phyloP scores from a whole-genome alignment of 2,888 invertebrate genomes.

The Drosophila koepferae region DNA sequence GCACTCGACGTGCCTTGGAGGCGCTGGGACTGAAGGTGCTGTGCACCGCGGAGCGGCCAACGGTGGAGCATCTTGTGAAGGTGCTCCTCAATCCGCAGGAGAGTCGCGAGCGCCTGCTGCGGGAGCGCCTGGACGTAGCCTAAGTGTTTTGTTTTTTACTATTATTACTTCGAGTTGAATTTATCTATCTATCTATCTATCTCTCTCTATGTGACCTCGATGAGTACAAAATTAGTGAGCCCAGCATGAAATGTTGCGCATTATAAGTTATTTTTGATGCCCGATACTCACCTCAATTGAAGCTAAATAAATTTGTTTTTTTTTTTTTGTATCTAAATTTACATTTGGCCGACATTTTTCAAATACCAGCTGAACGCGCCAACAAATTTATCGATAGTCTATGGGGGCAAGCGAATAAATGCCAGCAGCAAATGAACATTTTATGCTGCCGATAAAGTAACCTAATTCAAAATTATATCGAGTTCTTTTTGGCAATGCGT shows the following conservation, averaged over 20 bases:
- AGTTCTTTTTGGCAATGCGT: background rate
- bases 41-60: conserved; percentile 86
- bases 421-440: background rate
- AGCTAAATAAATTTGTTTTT: conserved; percentile 47
- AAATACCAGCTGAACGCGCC: conserved; percentile 17
- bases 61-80: conserved; percentile 86
- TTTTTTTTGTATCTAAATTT: conserved; percentile 40
- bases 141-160: conserved; percentile 23
- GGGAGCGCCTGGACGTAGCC: conserved; percentile 46
- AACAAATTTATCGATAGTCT: conserved; percentile 1
- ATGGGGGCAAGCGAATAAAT: conserved; percentile 11
- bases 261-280: conserved; percentile 52
- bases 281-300: conserved; percentile 52
- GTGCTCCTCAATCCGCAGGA: conserved; percentile 84
- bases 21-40: conserved; percentile 85
- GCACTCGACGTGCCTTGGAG: conserved; percentile 86
- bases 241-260: conserved; percentile 57
- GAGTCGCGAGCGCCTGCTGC: conserved; percentile 67
- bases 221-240: conserved; percentile 66
- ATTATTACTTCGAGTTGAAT: conserved; percentile 10
- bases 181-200: conserved; percentile 17
- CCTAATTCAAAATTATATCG: conserved; percentile 7
- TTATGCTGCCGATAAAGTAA: background rate
- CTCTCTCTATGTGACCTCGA: conserved; percentile 51
- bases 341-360: conserved; percentile 50